phyloP scores from a whole-genome alignment of 2,888 invertebrate genomes.

The Tillus elongatus region DNA sequence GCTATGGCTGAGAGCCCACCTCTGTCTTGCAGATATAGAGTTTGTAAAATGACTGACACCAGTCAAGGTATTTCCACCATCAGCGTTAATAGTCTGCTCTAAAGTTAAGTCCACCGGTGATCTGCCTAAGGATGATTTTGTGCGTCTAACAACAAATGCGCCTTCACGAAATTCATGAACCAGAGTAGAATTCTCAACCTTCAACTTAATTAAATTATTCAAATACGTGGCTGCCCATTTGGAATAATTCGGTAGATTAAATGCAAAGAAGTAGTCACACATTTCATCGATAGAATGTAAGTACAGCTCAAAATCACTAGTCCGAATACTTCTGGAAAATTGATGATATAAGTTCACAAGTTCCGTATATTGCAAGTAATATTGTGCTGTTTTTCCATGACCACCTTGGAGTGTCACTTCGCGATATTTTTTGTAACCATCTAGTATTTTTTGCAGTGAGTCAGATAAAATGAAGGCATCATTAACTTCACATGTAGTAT shows the following conservation, averaged over 20 bases:
- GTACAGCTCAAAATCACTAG: slow-evolving; percentile 26
- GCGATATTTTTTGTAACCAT: slow-evolving; percentile 8
- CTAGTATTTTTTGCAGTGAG: slow-evolving; percentile 4
- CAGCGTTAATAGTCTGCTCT: slow-evolving; percentile 14
- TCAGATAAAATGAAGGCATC: slow-evolving; percentile 11
- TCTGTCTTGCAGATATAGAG: slow-evolving; percentile 28
- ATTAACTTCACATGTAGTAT: slow-evolving; percentile 13
- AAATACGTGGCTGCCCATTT: slow-evolving; percentile 16
- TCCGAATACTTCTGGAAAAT: slow-evolving; percentile 20
- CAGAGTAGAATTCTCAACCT: slow-evolving; percentile 19
- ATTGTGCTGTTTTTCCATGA: slow-evolving; percentile 22
- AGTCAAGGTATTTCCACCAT: slow-evolving; percentile 13
- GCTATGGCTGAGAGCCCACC: slow-evolving; percentile 30
- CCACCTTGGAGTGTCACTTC: slow-evolving; percentile 13
- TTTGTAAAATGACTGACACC: slow-evolving; percentile 18
- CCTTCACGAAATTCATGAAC: slow-evolving; percentile 18
- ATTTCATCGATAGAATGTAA: slow-evolving; percentile 23
- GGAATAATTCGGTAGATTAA: slow-evolving; percentile 24
- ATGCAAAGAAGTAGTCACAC: slow-evolving; percentile 22
- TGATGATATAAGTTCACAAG: slow-evolving; percentile 14
- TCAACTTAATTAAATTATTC: slow-evolving; percentile 22
- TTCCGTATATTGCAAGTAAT: slow-evolving; percentile 18
- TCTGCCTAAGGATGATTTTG: slow-evolving; percentile 14
- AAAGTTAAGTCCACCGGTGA: slow-evolving; percentile 17
- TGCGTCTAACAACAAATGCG: slow-evolving; percentile 25